These are phyloP conservation scores for Adelosebastes latens DNA, from an alignment of 2,797 vertebrate genomes.

Conservation along the genomic window DNA sequence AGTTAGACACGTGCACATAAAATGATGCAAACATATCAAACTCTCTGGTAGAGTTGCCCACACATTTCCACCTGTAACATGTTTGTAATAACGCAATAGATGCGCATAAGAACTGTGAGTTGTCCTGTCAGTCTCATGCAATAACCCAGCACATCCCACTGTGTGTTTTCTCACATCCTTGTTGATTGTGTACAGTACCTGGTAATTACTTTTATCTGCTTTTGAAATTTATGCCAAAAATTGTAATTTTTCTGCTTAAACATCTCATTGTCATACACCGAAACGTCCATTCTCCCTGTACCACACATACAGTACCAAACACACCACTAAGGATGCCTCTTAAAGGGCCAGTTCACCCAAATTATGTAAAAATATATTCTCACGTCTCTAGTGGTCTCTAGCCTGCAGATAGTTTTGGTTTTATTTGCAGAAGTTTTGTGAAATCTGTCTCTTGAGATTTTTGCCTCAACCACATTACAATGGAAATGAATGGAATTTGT, in stretches of 20 bases:
- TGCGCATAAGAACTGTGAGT: conserved; percentile 31
- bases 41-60: conserved; percentile 79
- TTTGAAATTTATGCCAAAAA: conserved; percentile 26
- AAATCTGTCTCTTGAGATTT: not conserved
- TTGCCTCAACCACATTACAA: not conserved
- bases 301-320: conserved; percentile 6
- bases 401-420: not conserved
- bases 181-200: conserved; percentile 26
- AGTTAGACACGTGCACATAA: conserved; percentile 31
- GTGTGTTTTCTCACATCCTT: conserved; percentile 15
- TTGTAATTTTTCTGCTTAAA: not conserved
- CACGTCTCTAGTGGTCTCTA: not conserved
- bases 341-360: conserved; percentile 17
- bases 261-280: conserved; percentile 9
- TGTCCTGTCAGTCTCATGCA: conserved; percentile 2
- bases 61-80: conserved; percentile 56
- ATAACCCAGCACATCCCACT: conserved; percentile 1
- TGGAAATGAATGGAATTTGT: not conserved
- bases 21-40: conserved; percentile 49
- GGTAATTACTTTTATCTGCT: conserved; percentile 22
- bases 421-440: not conserved
- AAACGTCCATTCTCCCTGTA: conserved; percentile 2
- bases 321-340: conserved; percentile 13
- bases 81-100: conserved; percentile 30
- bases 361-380: not conserved